These are phyloP conservation scores for Apus apus DNA, from an alignment of 2,113 vertebrate species.

Conservation along the genomic window DNA sequence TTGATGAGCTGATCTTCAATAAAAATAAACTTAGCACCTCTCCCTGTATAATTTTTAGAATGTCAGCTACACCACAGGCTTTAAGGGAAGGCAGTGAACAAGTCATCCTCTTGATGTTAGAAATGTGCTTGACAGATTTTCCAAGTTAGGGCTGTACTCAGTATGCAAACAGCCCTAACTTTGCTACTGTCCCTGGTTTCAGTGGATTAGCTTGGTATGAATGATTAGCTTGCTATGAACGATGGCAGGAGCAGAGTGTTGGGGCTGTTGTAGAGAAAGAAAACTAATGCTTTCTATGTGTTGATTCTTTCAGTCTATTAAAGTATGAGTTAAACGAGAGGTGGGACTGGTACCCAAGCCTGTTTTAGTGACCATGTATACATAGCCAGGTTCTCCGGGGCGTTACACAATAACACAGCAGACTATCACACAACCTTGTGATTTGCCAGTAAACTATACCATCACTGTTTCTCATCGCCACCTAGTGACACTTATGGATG, in stretches of 20 bases:
- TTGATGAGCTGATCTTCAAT: neutral
- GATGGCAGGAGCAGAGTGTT: accelerated
- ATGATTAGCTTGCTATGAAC: neutral
- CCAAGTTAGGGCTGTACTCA: neutral
- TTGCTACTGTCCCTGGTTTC: neutral
- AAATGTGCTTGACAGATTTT: neutral
- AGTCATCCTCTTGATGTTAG: neutral
- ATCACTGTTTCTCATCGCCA: conserved; percentile 31
- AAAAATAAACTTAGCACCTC: neutral
- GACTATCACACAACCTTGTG: neutral
- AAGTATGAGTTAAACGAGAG: neutral
- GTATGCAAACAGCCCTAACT: neutral
- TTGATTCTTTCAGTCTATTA: neutral
- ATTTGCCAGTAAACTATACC: neutral
- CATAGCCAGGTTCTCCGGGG: neutral
- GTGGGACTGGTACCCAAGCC: neutral
- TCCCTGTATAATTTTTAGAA: neutral
- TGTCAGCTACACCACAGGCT: neutral
- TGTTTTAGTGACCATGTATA: neutral
- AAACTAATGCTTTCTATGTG: neutral
- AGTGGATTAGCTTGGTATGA: neutral
- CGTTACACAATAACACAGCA: accelerated
- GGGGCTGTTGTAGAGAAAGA: neutral
- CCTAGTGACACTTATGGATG: conserved; percentile 7
- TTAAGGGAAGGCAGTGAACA: neutral